Evolutionary conservation across 2,888 invertebrate genomes (phyloP).

Genomic region (Neocrepidodera transversa): DNA sequence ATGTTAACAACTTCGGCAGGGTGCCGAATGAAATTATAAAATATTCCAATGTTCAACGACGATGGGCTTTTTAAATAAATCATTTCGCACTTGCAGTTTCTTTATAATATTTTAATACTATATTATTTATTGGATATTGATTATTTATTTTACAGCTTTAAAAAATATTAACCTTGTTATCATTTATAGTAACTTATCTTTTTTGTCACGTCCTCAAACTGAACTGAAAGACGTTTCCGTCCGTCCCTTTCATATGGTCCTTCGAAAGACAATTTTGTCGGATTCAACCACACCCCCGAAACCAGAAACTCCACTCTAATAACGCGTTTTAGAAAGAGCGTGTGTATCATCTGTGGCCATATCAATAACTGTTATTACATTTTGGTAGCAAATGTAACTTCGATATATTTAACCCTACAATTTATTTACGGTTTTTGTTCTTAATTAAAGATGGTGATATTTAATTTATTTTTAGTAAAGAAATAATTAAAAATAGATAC

Average conservation of each 20-base stretch:
- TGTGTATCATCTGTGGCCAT: slow-evolving; percentile 33
- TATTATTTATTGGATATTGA: too few species aligned
- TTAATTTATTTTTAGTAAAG: too few species aligned
- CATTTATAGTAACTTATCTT: slow-evolving; percentile 39
- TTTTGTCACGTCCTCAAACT: slow-evolving; percentile 44
- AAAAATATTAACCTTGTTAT: slow-evolving; percentile 4
- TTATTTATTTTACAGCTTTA: too few species aligned
- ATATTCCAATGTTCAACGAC: slow-evolving; percentile 29
- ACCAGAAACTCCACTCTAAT: slow-evolving; percentile 27
- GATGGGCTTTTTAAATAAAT: slow-evolving; percentile 28
- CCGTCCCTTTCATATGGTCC: slow-evolving; percentile 34
- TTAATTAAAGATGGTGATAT: too few species aligned
- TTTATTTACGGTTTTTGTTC: too few species aligned
- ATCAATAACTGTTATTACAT: slow-evolving; percentile 29
- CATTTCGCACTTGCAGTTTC: slow-evolving; percentile 30
- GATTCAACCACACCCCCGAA: slow-evolving; percentile 37
- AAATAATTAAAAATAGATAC: too few species aligned
- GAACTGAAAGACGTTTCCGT: slow-evolving; percentile 38
- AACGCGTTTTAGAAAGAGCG: slow-evolving; percentile 32
- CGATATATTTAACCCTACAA: too few species aligned
- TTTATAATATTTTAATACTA: slow-evolving; percentile 9
- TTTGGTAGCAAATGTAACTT: slow-evolving; percentile 8
- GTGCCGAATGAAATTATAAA: slow-evolving; percentile 37
- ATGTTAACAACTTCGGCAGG: slow-evolving; percentile 40
- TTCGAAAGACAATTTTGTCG: slow-evolving; percentile 41